Evolutionary conservation across 2,113 vertebrate genomes (phyloP).

Genomic region (Centrocercus urophasianus): DNA sequence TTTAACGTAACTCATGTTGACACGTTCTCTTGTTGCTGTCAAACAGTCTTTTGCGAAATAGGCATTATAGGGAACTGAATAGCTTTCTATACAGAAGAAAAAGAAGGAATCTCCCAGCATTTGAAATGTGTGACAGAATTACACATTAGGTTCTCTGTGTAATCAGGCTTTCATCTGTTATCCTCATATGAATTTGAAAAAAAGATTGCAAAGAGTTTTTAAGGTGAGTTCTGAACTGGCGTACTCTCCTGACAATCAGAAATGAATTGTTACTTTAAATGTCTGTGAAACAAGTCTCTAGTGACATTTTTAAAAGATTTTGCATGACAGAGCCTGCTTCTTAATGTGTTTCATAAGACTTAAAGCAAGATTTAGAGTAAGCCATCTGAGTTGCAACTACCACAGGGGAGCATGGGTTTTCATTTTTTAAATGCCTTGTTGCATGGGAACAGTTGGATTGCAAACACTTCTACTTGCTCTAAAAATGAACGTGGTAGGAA

Average conservation of each 20-base stretch:
- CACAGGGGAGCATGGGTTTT: neutral
- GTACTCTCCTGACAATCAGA: neutral
- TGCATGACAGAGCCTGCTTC: neutral
- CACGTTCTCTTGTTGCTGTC: slow-evolving; percentile 54
- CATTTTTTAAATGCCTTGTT: slow-evolving; percentile 2
- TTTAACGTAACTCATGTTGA: neutral
- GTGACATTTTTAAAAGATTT: neutral
- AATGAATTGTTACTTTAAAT: neutral
- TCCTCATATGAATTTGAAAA: neutral
- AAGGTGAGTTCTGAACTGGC: neutral
- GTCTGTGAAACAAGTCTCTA: neutral
- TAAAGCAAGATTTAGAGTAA: neutral
- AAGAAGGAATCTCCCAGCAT: neutral
- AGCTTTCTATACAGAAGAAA: slow-evolving; percentile 14
- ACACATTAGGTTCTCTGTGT: neutral
- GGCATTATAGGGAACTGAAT: slow-evolving; percentile 41
- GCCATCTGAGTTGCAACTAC: neutral
- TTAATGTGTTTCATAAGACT: slow-evolving; percentile 16
- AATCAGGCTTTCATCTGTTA: slow-evolving; percentile 18
- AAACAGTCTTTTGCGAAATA: slow-evolving; percentile 37
- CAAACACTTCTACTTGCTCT: neutral
- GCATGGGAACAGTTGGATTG: neutral
- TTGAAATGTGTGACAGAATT: slow-evolving; percentile 14
- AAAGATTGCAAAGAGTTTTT: neutral
- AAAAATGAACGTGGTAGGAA: neutral